Percentiles rank a stretch among this genome's conserved stretches.
Evolutionary conservation across 2,113 vertebrate genomes (phyloP).

Genomic region (Xiphophorus couchianus): DNA sequence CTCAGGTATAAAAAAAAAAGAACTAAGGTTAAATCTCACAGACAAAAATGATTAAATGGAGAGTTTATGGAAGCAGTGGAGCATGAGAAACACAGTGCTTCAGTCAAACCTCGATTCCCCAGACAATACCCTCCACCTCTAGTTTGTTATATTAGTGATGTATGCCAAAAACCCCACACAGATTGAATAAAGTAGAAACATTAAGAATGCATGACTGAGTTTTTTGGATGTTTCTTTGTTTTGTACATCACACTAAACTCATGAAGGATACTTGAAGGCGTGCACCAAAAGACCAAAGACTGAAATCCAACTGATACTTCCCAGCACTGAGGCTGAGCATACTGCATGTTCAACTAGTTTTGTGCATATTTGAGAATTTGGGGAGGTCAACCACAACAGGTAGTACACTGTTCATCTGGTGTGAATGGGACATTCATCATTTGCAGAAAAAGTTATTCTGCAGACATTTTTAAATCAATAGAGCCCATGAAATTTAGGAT

Average conservation of each 20-base stretch:
- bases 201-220: constrained; percentile 61
- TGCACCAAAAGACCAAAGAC: constrained; percentile 24
- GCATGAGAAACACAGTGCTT: constrained; percentile 35
- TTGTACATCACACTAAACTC: constrained; percentile 47
- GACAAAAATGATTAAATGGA: constrained; percentile 47
- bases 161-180: constrained; percentile 28
- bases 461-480: neutral
- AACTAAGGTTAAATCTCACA: constrained; percentile 21
- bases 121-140: constrained; percentile 33
- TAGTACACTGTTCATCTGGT: neutral
- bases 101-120: constrained; percentile 40
- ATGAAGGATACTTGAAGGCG: constrained; percentile 22
- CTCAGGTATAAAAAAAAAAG: no score
- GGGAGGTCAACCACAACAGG: neutral
- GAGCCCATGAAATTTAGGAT: neutral
- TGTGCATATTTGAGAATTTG: neutral
- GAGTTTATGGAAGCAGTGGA: constrained; percentile 36
- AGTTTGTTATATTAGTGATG: constrained; percentile 51
- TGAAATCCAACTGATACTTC: neutral
- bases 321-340: neutral
- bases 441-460: neutral
- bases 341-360: neutral
- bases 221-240: constrained; percentile 39
- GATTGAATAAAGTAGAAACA: constrained; percentile 44
- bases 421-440: no score